Percentiles rank a stretch among this genome's conserved stretches.
Evolutionary conservation across 1,140 invertebrate genomes (phyloP).

Genomic region (Diorhabda elongata): DNA sequence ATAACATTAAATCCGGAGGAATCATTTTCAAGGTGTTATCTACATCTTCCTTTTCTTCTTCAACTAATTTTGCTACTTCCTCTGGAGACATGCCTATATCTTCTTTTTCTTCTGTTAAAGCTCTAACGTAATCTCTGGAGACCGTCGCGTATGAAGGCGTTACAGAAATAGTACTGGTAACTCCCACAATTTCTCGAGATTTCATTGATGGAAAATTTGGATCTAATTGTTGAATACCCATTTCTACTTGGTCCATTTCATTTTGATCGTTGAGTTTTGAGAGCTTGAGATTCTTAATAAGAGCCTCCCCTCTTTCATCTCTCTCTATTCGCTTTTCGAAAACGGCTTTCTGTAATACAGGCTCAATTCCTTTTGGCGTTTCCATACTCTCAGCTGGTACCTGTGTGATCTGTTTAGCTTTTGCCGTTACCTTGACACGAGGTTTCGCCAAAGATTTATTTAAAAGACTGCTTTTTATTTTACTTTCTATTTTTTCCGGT

Average conservation of each 20-base stretch:
- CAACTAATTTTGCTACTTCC: slow-evolving; percentile 28
- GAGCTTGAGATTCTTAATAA: slow-evolving; percentile 23
- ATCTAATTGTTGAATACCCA: slow-evolving; percentile 27
- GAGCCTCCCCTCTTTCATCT: slow-evolving; percentile 15
- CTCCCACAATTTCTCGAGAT: slow-evolving; percentile 22
- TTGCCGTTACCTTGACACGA: background rate
- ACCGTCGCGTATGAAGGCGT: slow-evolving; percentile 24
- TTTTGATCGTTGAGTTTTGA: slow-evolving; percentile 19
- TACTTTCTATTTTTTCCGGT: background rate
- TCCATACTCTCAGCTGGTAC: slow-evolving; percentile 1
- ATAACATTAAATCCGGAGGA: slow-evolving; percentile 28
- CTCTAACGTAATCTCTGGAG: slow-evolving; percentile 21
- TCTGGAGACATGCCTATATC: slow-evolving; percentile 11
- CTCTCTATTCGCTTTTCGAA: slow-evolving; percentile 23
- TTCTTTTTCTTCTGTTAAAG: slow-evolving; percentile 14
- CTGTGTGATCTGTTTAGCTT: slow-evolving; percentile 1
- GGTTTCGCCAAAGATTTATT: background rate
- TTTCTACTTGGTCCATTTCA: slow-evolving; percentile 10
- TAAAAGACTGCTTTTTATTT: background rate
- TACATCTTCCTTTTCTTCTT: slow-evolving; percentile 37
- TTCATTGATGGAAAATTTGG: slow-evolving; percentile 4
- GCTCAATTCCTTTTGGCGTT: slow-evolving; percentile 19
- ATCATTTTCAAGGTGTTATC: slow-evolving; percentile 34
- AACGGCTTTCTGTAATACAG: slow-evolving; percentile 25
- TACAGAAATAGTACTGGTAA: slow-evolving; percentile 26